Conservation (phyloP, 53 echinoderm and acorn worm genomes). For the Antedon mediterranea region DNA sequence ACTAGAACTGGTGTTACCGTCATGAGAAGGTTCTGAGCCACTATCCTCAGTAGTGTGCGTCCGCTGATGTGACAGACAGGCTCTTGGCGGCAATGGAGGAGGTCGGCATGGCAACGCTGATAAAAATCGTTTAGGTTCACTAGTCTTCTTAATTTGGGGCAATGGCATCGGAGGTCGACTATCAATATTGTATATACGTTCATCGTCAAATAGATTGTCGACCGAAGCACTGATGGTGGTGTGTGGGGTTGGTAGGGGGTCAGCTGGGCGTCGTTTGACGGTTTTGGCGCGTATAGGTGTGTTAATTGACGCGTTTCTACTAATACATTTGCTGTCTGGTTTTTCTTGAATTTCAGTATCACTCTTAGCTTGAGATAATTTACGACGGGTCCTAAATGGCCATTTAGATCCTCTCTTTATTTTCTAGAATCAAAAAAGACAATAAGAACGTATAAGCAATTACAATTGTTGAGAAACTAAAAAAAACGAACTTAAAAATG, state of each 20-base stretch:
- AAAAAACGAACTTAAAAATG: too few relatives aligned
- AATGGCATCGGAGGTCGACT: not conserved
- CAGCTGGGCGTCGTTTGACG: not conserved
- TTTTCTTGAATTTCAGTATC: not conserved
- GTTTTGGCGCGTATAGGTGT: not conserved
- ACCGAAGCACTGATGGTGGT: not conserved
- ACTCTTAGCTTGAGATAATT: not conserved
- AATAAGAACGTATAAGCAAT: too few relatives aligned
- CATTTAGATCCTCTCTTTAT: too few relatives aligned
- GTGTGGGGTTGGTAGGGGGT: not conserved
- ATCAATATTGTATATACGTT: not conserved
- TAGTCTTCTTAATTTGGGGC: not conserved
- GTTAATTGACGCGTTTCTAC: not conserved
- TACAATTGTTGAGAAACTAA: too few relatives aligned
- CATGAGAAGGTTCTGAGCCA: not conserved
- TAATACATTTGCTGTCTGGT: not conserved
- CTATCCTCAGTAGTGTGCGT: not conserved
- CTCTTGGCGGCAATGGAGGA: not conserved
- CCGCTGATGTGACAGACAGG: too few relatives aligned
- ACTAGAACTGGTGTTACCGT: not conserved
- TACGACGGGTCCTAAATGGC: not conserved
- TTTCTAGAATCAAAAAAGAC: too few relatives aligned
- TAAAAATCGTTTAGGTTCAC: not conserved
- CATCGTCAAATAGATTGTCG: not conserved
- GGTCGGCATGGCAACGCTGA: not conserved